phyloP scores from a whole-genome alignment of 2,888 invertebrate species.

The Ferdinandea cuprea region DNA sequence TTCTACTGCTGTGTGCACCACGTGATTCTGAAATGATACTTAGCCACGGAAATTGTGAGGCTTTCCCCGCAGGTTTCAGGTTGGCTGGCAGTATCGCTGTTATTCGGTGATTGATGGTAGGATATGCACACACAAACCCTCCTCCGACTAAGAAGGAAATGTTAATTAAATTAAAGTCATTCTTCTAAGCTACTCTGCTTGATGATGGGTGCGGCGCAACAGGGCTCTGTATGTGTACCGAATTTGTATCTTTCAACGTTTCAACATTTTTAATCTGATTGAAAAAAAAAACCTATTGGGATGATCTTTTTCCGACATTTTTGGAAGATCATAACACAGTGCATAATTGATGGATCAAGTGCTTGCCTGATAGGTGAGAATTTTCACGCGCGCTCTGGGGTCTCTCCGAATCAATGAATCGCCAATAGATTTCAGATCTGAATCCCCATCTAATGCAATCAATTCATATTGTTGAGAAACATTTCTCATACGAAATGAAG shows the following conservation, averaged over 20 bases:
- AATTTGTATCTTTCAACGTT: constrained; percentile 50
- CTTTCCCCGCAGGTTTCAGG: constrained; percentile 56
- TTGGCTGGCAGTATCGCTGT: constrained; percentile 55
- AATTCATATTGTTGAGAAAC: constrained; percentile 64
- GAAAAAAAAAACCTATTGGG: constrained; percentile 21
- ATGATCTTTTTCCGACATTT: constrained; percentile 44
- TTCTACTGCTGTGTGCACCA: constrained; percentile 67
- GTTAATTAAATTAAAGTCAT: constrained; percentile 73
- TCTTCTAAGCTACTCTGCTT: constrained; percentile 55
- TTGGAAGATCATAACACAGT: constrained; percentile 60
- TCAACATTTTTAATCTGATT: constrained; percentile 37
- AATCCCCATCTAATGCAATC: constrained; percentile 62
- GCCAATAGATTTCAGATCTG: constrained; percentile 52
- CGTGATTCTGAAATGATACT: constrained; percentile 52
- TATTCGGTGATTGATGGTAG: constrained; percentile 65
- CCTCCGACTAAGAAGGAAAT: constrained; percentile 65
- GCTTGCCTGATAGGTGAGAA: constrained; percentile 69
- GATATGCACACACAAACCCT: constrained; percentile 37
- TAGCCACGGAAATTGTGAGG: constrained; percentile 15
- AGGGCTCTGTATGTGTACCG: constrained; percentile 64
- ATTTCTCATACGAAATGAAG: constrained; percentile 46
- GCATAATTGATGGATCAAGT: constrained; percentile 69
- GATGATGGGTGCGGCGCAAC: constrained; percentile 62
- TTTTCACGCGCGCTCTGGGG: constrained; percentile 69
- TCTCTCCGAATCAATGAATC: constrained; percentile 58